Evolutionary conservation across 2,797 vertebrate species (phyloP).

Genomic region (Dendrocincla tyrannina): DNA sequence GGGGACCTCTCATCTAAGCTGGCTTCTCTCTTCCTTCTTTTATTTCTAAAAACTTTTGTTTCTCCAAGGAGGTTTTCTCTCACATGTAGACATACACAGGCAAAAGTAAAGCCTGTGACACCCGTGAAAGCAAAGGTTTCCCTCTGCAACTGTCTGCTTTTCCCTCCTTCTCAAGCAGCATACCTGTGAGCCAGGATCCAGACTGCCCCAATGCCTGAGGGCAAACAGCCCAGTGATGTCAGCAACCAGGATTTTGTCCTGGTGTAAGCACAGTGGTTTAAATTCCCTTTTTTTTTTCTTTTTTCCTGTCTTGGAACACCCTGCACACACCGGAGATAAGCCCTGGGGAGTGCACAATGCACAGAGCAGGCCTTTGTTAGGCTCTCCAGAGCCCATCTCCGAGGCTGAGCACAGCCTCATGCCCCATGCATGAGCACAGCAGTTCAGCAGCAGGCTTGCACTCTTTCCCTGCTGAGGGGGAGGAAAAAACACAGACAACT

Average conservation of each 20-base stretch:
- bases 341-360: background rate
- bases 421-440: background rate
- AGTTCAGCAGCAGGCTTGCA: fast-evolving
- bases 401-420: background rate
- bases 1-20: background rate
- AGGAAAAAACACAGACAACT: background rate
- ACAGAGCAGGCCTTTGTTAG: background rate
- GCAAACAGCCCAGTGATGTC: background rate
- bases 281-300: background rate
- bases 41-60: background rate
- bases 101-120: background rate
- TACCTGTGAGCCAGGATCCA: background rate
- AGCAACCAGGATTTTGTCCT: background rate
- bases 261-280: background rate
- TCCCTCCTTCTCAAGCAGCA: background rate
- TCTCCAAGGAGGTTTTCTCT: background rate
- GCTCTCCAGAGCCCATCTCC: background rate
- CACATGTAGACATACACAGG: background rate
- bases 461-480: background rate
- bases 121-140: background rate
- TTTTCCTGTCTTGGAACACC: fast-evolving
- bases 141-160: background rate
- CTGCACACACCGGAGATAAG: background rate
- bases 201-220: fast-evolving
- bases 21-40: background rate